Percentiles rank a stretch among this genome's conserved stretches.
phyloP scores from a whole-genome alignment of 2,888 invertebrate species.

The Megamerina dolium region DNA sequence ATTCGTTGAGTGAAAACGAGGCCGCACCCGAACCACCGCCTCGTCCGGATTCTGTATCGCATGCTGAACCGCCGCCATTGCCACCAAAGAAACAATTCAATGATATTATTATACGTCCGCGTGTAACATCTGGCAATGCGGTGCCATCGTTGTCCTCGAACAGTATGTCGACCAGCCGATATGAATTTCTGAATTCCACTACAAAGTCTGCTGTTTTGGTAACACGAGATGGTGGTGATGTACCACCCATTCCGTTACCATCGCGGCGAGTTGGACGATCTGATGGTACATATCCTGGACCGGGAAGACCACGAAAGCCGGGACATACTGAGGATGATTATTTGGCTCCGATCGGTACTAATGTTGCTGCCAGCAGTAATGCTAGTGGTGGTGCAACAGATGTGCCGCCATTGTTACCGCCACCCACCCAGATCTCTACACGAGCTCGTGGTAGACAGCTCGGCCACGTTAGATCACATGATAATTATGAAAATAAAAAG shows the following conservation, averaged over 20 bases:
- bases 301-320: constrained; percentile 52
- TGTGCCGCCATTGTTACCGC: constrained; percentile 51
- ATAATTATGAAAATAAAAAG: constrained; percentile 46
- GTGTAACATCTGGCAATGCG: constrained; percentile 28
- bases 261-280: constrained; percentile 52
- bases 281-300: constrained; percentile 51
- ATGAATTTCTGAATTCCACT: constrained; percentile 39
- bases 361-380: constrained; percentile 39
- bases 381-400: constrained; percentile 17
- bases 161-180: constrained; percentile 25
- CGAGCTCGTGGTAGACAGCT: constrained; percentile 36
- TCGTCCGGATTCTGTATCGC: constrained; percentile 45
- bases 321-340: constrained; percentile 64
- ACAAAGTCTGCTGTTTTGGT: constrained; percentile 6
- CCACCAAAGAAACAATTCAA: constrained; percentile 64
- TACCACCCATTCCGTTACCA: constrained; percentile 60
- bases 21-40: constrained; percentile 49
- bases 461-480: constrained; percentile 29
- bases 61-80: constrained; percentile 66
- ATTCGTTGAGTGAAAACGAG: constrained; percentile 49
- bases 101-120: constrained; percentile 53
- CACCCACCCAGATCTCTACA: constrained; percentile 44
- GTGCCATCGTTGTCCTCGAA: constrained; percentile 12
- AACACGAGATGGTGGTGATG: constrained; percentile 37
- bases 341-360: constrained; percentile 61